Evolutionary conservation across 2,113 vertebrate species (phyloP), one percentile per base, ranked within the genome.

Genomic region (Lipophrys pholis): DNA sequence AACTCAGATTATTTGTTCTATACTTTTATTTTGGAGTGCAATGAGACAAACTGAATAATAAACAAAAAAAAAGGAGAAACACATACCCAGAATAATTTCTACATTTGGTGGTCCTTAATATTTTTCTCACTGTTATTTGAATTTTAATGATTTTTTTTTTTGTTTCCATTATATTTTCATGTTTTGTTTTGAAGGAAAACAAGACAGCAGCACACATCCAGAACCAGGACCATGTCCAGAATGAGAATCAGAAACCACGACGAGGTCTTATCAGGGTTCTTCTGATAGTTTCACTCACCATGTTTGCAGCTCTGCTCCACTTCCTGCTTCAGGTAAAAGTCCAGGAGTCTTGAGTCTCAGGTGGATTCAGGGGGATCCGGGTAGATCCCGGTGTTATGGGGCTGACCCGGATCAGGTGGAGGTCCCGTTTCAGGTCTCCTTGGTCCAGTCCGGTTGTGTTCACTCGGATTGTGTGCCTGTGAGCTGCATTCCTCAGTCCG

Each of bases 311-410:
- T 30, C 52, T 14, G 35, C 63, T 76, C 51, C 71, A 85, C 87
- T 91, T 88, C 89, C 85, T 78, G 82, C 38, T 87, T 84, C 70
- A 72, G 52, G 6, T 14, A 58, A 72, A 71, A 45, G 54, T 89
- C 73, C 6, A 42, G 72, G 73, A 76, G 65, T 66, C 48, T 69
- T 74, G 62, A 9, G 73, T 56, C 66, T 82, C 50, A 67, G 70
- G 64, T 43, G 30, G 41, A 39, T 56, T 65, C 55, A 54, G 59
- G 3, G 40, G 21, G 21, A 30, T 30, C 21, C 21, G 21, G 21
- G 21, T 30, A 30, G 21, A 30, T 30, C 21, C 21, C 21, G 21
- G 21, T 30, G 21, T 30, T 30, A 30, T 36, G 69, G 7, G 65
- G 16, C 39, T 3, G 58, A 61, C 41, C 54, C 49, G 35, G 39